Evolutionary conservation across 30 jellyfish, hydroid and myxozoan species (phyloP).

Genomic region (Rhopilema esculentum): DNA sequence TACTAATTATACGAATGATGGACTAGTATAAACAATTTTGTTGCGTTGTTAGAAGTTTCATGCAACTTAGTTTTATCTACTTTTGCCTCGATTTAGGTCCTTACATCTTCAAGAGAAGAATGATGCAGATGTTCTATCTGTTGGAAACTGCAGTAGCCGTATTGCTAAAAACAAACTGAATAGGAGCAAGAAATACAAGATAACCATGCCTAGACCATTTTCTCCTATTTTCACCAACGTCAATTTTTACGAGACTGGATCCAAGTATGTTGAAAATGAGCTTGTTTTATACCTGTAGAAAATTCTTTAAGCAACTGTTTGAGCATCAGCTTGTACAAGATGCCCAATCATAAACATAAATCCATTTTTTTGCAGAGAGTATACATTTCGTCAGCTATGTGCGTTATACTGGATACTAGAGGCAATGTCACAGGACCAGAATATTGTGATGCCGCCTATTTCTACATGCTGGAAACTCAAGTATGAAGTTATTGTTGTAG

Average conservation of each 20-base stretch:
- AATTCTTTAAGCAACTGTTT: background rate
- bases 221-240: constrained; percentile 83
- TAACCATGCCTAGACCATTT: constrained; percentile 68
- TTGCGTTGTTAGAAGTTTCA: no score
- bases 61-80: no score
- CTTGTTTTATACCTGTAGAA: background rate
- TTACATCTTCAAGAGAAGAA: background rate
- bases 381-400: constrained; percentile 84
- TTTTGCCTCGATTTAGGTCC: no score
- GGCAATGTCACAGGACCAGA: constrained; percentile 90
- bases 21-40: no score
- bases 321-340: no score
- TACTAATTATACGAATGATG: no score
- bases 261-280: constrained; percentile 29
- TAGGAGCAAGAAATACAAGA: constrained; percentile 55
- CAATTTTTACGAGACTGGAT: constrained; percentile 68
- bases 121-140: background rate
- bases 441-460: constrained; percentile 73
- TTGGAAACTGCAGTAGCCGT: background rate
- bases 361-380: constrained; percentile 53
- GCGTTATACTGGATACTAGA: constrained; percentile 81
- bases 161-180: constrained; percentile 15
- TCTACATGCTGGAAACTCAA: constrained; percentile 79
- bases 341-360: background rate
- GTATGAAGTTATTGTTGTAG: constrained; percentile 57